phyloP scores from a whole-genome alignment of 1,140 invertebrate genomes.

The Solen grandis region DNA sequence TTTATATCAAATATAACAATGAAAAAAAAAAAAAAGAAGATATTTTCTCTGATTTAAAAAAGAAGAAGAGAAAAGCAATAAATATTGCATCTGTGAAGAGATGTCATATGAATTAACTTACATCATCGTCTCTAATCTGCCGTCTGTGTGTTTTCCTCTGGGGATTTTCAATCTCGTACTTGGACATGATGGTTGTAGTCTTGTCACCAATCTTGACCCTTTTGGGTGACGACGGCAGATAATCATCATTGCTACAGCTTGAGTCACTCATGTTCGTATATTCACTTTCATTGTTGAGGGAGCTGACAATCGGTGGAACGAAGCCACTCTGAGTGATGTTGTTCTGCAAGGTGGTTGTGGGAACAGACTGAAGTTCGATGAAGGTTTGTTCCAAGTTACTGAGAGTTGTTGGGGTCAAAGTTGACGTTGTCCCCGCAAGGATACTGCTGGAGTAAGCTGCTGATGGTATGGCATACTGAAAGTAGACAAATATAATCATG shows the following conservation, averaged over 20 bases:
- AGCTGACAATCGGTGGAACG: constrained; percentile 88
- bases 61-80: too few species aligned
- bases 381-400: constrained; percentile 92
- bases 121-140: constrained; percentile 36
- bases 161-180: constrained; percentile 64
- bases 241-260: constrained; percentile 47
- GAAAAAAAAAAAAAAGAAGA: too few species aligned
- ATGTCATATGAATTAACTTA: constrained; percentile 32
- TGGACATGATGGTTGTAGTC: constrained; percentile 51
- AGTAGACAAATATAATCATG: too few species aligned
- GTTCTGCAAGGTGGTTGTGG: constrained; percentile 79
- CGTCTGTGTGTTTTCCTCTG: constrained; percentile 57
- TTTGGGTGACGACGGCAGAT: constrained; percentile 39
- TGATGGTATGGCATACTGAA: constrained; percentile 72
- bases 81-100: too few species aligned
- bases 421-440: constrained; percentile 92
- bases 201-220: constrained; percentile 54
- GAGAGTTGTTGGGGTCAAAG: constrained; percentile 95
- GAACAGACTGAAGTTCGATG: constrained; percentile 84
- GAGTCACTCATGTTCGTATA: constrained; percentile 55
- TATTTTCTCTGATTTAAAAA: too few species aligned
- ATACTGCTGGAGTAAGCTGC: constrained; percentile 83
- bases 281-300: constrained; percentile 76
- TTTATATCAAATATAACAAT: too few species aligned
- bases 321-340: constrained; percentile 94